phyloP scores from a whole-genome alignment of 2,888 invertebrate genomes.

The Onthophagus sagittarius region DNA sequence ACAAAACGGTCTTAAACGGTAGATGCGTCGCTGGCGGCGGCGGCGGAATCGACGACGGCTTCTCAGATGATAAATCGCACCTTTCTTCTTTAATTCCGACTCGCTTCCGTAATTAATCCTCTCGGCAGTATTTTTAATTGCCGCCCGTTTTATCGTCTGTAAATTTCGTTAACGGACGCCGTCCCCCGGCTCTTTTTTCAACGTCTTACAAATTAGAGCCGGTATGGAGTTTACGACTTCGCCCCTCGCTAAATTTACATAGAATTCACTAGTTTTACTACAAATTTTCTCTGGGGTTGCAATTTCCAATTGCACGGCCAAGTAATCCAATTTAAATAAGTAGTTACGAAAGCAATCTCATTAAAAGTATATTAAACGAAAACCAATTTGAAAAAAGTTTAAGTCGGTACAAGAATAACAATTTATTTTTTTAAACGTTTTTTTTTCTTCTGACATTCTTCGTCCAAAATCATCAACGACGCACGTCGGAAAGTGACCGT shows the following conservation, averaged over 20 bases:
- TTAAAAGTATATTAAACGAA: too few species aligned
- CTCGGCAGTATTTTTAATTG: not conserved
- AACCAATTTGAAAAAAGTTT: too few species aligned
- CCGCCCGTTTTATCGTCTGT: not conserved
- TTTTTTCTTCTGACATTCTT: too few species aligned
- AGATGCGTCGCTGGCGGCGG: not conserved
- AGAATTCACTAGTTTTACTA: not conserved
- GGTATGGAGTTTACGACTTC: not conserved
- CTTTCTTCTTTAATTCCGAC: not conserved
- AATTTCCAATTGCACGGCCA: too few species aligned
- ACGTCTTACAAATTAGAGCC: not conserved
- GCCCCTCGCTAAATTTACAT: not conserved
- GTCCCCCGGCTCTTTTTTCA: not conserved
- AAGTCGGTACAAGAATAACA: too few species aligned
- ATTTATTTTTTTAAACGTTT: too few species aligned
- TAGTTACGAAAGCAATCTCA: too few species aligned
- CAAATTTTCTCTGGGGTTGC: not conserved
- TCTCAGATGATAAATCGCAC: not conserved
- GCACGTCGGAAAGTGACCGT: not conserved
- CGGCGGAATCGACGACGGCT: not conserved
- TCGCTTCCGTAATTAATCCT: not conserved
- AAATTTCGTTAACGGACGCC: not conserved
- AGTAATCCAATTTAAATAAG: too few species aligned
- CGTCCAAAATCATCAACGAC: not conserved
- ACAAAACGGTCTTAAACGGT: not conserved